A percentile compares a stretch with the other conserved stretches of the same genome.
Conservation (phyloP, 2,797 vertebrate species). For the Mormyrops boulengeri region DNA sequence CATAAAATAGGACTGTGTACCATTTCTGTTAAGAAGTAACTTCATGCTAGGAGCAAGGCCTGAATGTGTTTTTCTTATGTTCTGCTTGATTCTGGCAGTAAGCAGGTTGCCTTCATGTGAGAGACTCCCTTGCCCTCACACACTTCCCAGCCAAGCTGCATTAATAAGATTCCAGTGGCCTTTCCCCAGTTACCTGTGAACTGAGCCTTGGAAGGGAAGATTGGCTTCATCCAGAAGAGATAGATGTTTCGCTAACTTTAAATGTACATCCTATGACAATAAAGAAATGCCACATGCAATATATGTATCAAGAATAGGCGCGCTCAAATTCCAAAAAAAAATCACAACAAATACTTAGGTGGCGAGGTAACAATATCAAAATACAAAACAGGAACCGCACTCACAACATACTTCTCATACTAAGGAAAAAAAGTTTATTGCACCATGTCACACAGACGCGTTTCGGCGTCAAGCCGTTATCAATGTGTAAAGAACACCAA, state of each 20-base stretch:
- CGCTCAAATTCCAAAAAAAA: no score
- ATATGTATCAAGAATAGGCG: neutral
- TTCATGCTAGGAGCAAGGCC: constrained; percentile 39
- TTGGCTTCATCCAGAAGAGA: neutral
- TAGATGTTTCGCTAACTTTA: neutral
- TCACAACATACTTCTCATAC: no score
- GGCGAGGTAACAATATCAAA: no score
- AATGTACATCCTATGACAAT: neutral
- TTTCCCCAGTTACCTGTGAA: constrained; percentile 40
- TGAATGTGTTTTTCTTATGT: constrained; percentile 21
- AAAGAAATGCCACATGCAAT: neutral
- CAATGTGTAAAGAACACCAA: no score
- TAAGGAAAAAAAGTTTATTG: no score
- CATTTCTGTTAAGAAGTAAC: constrained; percentile 42
- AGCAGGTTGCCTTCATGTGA: constrained; percentile 54
- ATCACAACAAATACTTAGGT: no score
- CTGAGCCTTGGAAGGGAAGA: constrained; percentile 13
- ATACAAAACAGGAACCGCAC: no score
- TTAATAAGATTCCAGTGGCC: constrained; percentile 76
- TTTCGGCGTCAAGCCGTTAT: no score
- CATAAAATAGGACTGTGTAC: constrained; percentile 21
- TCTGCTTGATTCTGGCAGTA: constrained; percentile 47
- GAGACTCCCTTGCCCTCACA: constrained; percentile 65
- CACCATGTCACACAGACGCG: no score
- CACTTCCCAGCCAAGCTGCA: constrained; percentile 71